Conservation (phyloP, 2,888 invertebrate genomes). For the Kuschelorhynchus macadamiae region DNA sequence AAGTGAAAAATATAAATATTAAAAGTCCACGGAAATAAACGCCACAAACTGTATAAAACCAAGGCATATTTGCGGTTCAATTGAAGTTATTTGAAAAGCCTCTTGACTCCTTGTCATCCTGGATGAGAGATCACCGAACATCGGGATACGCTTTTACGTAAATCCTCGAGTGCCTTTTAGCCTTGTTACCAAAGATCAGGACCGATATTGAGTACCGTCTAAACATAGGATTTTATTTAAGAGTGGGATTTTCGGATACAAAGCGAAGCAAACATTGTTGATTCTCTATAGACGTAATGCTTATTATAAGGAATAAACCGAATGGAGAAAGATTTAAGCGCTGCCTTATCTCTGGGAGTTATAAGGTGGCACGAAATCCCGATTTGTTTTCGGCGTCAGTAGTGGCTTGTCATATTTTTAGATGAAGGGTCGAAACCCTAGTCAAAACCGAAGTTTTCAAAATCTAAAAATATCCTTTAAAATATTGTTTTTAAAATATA, state of each 20-base stretch:
- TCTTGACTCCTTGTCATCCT: conserved; percentile 61
- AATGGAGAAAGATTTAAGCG: not conserved
- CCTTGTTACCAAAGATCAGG: conserved; percentile 59
- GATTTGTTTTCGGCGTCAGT: no score
- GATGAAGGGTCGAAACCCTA: no score
- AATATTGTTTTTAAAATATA: no score
- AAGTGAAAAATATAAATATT: conserved; percentile 1
- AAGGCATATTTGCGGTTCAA: conserved; percentile 64
- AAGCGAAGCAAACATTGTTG: conserved; percentile 13
- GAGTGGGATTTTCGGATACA: conserved; percentile 34
- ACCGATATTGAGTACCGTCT: conserved; percentile 62
- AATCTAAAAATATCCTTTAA: no score
- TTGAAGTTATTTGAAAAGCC: conserved; percentile 66
- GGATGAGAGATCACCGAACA: conserved; percentile 54
- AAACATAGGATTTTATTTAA: conserved; percentile 64
- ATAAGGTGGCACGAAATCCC: no score
- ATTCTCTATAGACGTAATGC: not conserved
- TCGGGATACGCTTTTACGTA: conserved; percentile 50
- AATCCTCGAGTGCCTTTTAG: conserved; percentile 55
- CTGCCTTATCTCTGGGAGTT: no score
- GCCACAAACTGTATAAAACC: conserved; percentile 51
- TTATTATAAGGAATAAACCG: not conserved
- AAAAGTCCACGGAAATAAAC: conserved; percentile 26
- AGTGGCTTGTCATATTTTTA: no score
- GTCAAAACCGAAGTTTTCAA: no score